These are phyloP conservation scores for Hepsetus odoe DNA, from an alignment of 2,113 vertebrate species.

Conservation along the genomic window DNA sequence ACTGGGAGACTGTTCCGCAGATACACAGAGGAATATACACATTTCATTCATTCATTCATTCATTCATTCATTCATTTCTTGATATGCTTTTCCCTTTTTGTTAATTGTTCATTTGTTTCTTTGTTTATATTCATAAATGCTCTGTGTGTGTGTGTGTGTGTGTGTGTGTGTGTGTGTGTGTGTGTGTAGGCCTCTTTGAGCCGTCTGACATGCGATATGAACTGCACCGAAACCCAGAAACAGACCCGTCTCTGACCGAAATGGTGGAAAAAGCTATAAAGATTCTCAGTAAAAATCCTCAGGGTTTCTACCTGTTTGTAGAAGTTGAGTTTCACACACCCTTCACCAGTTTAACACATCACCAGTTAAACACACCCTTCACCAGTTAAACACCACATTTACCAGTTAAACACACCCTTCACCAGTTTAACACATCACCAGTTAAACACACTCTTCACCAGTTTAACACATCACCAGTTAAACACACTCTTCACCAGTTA, in stretches of 20 bases:
- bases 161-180: too few relatives aligned
- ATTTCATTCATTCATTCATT: not conserved
- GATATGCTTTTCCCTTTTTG: too few relatives aligned
- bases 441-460: not conserved
- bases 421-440: too few relatives aligned
- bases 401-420: not conserved
- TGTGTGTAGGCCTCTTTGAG: slow-evolving; percentile 77
- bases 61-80: not conserved
- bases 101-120: not conserved
- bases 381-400: not conserved
- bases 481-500: not conserved
- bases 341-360: not conserved
- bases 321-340: slow-evolving; percentile 73
- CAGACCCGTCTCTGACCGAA: slow-evolving; percentile 78
- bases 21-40: too few relatives aligned
- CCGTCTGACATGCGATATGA: slow-evolving; percentile 77
- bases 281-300: slow-evolving; percentile 77
- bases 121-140: not conserved
- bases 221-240: slow-evolving; percentile 64
- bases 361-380: not conserved
- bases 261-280: slow-evolving; percentile 80
- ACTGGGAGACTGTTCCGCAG: too few relatives aligned
- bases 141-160: too few relatives aligned
- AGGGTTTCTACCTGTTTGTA: slow-evolving; percentile 82
- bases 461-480: slow-evolving; percentile 33